Base-by-base conservation (phyloP, 2,113 vertebrate genomes). In the Ciconia boyciana region DNA sequence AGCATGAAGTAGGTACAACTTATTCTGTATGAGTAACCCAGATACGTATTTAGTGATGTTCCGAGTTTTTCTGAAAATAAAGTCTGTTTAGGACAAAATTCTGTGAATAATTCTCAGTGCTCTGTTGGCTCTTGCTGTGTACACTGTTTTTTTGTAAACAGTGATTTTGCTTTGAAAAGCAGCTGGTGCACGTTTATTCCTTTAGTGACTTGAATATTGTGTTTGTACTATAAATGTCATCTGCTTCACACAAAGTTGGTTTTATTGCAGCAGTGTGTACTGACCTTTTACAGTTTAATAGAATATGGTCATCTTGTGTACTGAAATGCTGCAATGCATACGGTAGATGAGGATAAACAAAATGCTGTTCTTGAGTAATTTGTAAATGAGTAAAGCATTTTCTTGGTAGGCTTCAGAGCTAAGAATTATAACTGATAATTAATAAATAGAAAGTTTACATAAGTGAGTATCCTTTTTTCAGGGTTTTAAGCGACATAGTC, bases 221-320 rank as follows among this genome's bases (percentile, higher is more conserved):
- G 71, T 96, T 96, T 96, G 92, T 91, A 79, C 65, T 93, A n/a
- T 31, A 97, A 93, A 89, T 94, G 81, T 62, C 65, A 85, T 96
- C 72, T 93, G 75, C 91, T 91, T 91, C 75, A 81, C 82, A 87
- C 89, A 71, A 17, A 94, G 95, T 79, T 96, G 90, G 74, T 96
- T 96, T 97, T 91, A 91, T 39, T 82, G 89, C 90, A 78, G 78
- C 68, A 72, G 11, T 20, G 39, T 54, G 58, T 75, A 14, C 65
- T 91, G 92, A 95, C 90, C 94, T 95, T 95, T 94, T 83, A 51
- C 76, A 61, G 68, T 93, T 91, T 83, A 70, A 70, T 87, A 58
- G 79, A 74, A 41, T 31, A 64, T 76, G 87, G 55, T 65, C 72
- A 41, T 72, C 71, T 72, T 34, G 48, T 62, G 39, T 70, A 55